Percentiles rank a stretch among this genome's conserved stretches.
Conservation (phyloP, 2,113 vertebrate genomes). For the Ariopsis seemanni region DNA sequence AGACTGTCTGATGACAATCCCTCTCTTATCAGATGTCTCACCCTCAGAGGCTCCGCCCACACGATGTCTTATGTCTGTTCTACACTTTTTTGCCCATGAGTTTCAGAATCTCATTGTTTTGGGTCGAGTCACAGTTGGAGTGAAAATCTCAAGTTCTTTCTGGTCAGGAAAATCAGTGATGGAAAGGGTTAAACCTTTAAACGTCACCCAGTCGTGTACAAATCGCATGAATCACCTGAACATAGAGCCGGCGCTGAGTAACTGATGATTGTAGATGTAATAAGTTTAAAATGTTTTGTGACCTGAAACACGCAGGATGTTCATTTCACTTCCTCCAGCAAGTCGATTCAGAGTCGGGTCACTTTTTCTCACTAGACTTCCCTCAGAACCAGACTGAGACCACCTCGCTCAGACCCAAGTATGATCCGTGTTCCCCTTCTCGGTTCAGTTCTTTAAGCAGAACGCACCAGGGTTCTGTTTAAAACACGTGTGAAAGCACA, state of each 20-base stretch:
- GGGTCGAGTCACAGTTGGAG: no score
- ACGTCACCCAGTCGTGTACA: neutral
- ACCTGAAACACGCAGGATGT: neutral
- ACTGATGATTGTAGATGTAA: no score
- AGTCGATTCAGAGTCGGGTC: no score
- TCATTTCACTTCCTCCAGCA: no score
- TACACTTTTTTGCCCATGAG: neutral
- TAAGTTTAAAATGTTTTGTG: no score
- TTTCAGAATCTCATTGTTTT: neutral
- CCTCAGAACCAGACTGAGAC: neutral
- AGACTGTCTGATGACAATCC: neutral
- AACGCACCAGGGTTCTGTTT: neutral
- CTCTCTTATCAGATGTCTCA: neutral
- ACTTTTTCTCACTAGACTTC: neutral
- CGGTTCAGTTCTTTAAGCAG: neutral
- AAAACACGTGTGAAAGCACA: neutral
- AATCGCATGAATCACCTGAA: neutral
- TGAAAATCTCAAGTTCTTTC: neutral
- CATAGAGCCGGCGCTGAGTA: neutral
- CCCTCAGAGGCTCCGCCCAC: neutral
- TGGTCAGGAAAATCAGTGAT: neutral
- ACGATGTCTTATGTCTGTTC: neutral
- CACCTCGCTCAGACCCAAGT: no score
- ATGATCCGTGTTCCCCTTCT: neutral
- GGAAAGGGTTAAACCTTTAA: neutral